Conservation (phyloP, 2,797 vertebrate species). For the Oryzias sinensis region DNA sequence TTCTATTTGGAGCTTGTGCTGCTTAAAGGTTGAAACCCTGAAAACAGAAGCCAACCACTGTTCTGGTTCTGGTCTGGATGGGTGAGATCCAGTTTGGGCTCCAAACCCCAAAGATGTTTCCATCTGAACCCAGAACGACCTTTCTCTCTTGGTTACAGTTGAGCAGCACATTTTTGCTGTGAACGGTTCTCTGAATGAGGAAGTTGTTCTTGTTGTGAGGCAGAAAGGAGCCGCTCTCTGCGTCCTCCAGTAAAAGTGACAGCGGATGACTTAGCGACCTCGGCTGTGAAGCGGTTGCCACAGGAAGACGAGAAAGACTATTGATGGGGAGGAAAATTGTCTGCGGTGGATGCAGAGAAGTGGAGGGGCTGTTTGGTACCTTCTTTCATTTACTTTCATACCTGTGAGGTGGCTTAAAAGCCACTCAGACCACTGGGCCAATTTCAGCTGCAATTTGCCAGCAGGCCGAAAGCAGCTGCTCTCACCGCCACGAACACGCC, state of each 20-base stretch:
- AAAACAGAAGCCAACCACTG: too few species aligned
- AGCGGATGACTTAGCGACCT: conserved; percentile 34
- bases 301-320: conserved; percentile 15
- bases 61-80: too few species aligned
- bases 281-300: conserved; percentile 15
- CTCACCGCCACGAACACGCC: conserved; percentile 29
- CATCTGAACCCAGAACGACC: too few species aligned
- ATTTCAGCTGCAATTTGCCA: conserved; percentile 70
- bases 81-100: too few species aligned
- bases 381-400: conserved; percentile 51
- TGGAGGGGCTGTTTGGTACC: conserved; percentile 27
- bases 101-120: conserved; percentile 25
- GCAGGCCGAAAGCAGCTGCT: conserved; percentile 57
- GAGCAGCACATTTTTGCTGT: conserved; percentile 24
- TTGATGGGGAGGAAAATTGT: conserved; percentile 15
- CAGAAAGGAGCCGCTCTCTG: too few species aligned
- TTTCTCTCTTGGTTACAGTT: conserved; percentile 10
- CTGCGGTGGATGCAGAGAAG: conserved; percentile 24
- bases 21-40: too few species aligned
- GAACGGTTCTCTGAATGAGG: conserved; percentile 16
- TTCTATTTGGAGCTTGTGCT: too few species aligned
- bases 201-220: too few species aligned
- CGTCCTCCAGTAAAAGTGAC: background rate
- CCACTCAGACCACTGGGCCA: conserved; percentile 55
- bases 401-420: conserved; percentile 37